Evolutionary conservation across 1,140 invertebrate species (phyloP), one percentile per base, ranked within the genome.

Genomic region (Elymnias hypermnestra): DNA sequence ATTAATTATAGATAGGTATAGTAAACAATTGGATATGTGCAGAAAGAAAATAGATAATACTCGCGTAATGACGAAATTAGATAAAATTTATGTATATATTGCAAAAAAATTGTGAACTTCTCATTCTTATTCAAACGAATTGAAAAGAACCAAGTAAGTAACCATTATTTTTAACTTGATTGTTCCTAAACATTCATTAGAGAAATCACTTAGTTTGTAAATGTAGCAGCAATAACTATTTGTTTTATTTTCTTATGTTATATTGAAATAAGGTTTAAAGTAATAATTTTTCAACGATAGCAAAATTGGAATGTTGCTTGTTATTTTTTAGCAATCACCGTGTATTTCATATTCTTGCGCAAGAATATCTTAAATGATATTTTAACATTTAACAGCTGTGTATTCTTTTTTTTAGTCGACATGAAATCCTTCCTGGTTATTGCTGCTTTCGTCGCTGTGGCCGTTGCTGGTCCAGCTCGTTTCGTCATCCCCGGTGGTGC

Each of bases 381-480:
- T n/a, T n/a, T n/a, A 22, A 22, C 5, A 22, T 22, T 22, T 6
- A 5, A 4, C 2, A 25, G 7, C 2, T 9, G 8, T 7, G 3
- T 3, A 4, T 25, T 25, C 7, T 14, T 1, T 3, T 8, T 40
- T 40, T 9, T 18, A 40, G 38, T n/a, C n/a, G n/a, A 17, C 1
- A 39, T 57, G 54, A 51, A 57, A 52, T 51, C 46, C 39, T 18
- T 57, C 13, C 3, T 57, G 8, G 38, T 48, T 15, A 48, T 48
- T 33, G 43, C 47, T 35, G 38, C 43, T 10, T 23, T 44, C 22
- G 8, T 51, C 3, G 48, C 54, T 14, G 23, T 52, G 18, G 48
- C 48, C 39, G 48, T 57, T 10, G 53, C 53, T 5, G 47, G 53
- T 38, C 53, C 53, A 14, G 38, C 46, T 14, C 46, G 53, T 17